Evolutionary conservation across 2,888 invertebrate genomes (phyloP).

Genomic region (Pasiphila rectangulata): DNA sequence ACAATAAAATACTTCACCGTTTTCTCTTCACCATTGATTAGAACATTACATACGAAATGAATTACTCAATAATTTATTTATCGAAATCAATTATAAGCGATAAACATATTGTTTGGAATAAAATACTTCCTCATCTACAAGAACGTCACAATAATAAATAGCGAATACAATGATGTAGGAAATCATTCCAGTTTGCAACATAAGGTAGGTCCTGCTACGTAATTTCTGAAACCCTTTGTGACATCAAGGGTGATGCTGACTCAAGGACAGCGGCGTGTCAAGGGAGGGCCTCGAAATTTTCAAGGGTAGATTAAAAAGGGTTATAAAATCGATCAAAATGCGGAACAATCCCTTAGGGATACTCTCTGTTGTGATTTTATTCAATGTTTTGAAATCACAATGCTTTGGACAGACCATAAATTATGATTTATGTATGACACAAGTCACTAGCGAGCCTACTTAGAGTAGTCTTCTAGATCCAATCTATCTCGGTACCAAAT

Average conservation of each 20-base stretch:
- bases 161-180: constrained; percentile 66
- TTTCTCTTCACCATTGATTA: too few species aligned
- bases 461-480: too few species aligned
- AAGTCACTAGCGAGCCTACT: too few species aligned
- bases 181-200: constrained; percentile 62
- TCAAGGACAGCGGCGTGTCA: constrained; percentile 41
- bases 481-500: too few species aligned
- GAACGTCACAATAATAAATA: constrained; percentile 51
- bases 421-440: too few species aligned
- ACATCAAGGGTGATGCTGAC: constrained; percentile 44
- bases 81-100: too few species aligned
- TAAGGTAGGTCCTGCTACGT: constrained; percentile 37
- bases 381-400: neutral
- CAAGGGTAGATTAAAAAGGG: constrained; percentile 1
- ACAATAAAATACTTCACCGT: too few species aligned
- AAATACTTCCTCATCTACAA: constrained; percentile 49
- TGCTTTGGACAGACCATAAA: neutral
- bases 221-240: constrained; percentile 67
- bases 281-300: neutral
- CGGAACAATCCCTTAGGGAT: too few species aligned
- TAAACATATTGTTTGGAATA: constrained; percentile 16
- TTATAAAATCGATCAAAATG: constrained; percentile 5
- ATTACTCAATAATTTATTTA: too few species aligned
- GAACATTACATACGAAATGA: too few species aligned
- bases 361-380: neutral